Evolutionary conservation across 2,797 vertebrate genomes (phyloP).

Genomic region (Lateolabrax maculatus): DNA sequence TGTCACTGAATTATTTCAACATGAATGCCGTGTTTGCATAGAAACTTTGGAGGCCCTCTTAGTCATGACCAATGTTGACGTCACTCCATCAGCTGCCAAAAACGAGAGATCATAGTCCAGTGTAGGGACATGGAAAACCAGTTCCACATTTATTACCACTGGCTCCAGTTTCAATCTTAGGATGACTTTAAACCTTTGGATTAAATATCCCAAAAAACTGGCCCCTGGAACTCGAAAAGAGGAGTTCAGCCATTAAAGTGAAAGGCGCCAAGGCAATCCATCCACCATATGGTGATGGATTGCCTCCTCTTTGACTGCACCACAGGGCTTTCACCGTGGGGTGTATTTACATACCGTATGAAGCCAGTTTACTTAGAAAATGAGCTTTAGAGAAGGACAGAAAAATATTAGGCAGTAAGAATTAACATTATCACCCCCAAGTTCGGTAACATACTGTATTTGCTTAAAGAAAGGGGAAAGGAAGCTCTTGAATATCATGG

Average conservation of each 20-base stretch:
- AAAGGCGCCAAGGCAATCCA: conserved; percentile 43
- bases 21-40: conserved; percentile 14
- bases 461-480: conserved; percentile 7
- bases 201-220: conserved; percentile 44
- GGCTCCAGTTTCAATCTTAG: conserved; percentile 45
- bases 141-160: conserved; percentile 45
- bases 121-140: conserved; percentile 52
- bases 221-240: conserved; percentile 39
- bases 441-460: background rate
- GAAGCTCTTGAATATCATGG: background rate
- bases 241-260: conserved; percentile 44
- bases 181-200: conserved; percentile 45
- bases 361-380: conserved; percentile 24
- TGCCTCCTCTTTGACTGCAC: conserved; percentile 43
- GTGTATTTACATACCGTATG: conserved; percentile 27
- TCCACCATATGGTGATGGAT: conserved; percentile 62
- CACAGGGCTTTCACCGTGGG: conserved; percentile 22
- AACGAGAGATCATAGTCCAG: conserved; percentile 45
- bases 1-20: conserved; percentile 22
- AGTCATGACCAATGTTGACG: conserved; percentile 43
- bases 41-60: conserved; percentile 21
- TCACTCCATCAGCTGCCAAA: conserved; percentile 58
- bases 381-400: conserved; percentile 17
- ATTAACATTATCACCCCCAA: conserved; percentile 2
- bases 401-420: conserved; percentile 6